Percentiles rank a stretch among this genome's conserved stretches.
Evolutionary conservation across 1,140 invertebrate genomes (phyloP).

Genomic region (Macrobrachium nipponense): DNA sequence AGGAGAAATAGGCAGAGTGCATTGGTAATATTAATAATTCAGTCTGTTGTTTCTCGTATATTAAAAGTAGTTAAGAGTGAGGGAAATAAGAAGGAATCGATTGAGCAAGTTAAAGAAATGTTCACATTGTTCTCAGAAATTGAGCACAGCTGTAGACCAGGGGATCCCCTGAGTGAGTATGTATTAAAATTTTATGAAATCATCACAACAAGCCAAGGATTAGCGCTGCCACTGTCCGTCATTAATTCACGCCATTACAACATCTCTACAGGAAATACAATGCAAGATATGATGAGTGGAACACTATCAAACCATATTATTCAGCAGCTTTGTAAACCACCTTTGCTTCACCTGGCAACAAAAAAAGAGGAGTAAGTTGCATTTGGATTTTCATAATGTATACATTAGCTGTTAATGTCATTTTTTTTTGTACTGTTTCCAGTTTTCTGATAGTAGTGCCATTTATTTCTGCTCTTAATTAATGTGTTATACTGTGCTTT

Average conservation of each 20-base stretch:
- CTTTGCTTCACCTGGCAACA: slow-evolving; percentile 44
- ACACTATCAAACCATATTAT: slow-evolving; percentile 54
- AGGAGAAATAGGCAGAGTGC: slow-evolving; percentile 27
- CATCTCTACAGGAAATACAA: slow-evolving; percentile 29
- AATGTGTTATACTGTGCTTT: too few species aligned
- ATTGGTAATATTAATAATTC: slow-evolving; percentile 35
- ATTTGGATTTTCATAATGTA: not conserved
- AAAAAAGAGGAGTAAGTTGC: slow-evolving; percentile 31
- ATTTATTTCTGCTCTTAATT: too few species aligned
- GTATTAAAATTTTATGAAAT: slow-evolving; percentile 41
- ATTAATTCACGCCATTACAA: slow-evolving; percentile 59
- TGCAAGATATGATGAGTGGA: slow-evolving; percentile 60
- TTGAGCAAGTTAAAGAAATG: slow-evolving; percentile 52
- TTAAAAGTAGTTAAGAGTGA: slow-evolving; percentile 5
- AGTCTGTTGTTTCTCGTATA: slow-evolving; percentile 29
- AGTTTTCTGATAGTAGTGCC: too few species aligned
- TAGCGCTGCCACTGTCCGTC: slow-evolving; percentile 46
- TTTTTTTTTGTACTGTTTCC: too few species aligned
- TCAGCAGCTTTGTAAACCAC: slow-evolving; percentile 45
- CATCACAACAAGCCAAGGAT: slow-evolving; percentile 25
- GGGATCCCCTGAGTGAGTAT: slow-evolving; percentile 41
- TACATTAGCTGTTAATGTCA: not conserved
- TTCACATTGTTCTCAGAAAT: slow-evolving; percentile 37
- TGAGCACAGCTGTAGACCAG: slow-evolving; percentile 35
- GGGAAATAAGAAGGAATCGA: slow-evolving; percentile 40